Evolutionary conservation across 2,888 invertebrate genomes (phyloP).

Genomic region (Yponomeuta malinellus): DNA sequence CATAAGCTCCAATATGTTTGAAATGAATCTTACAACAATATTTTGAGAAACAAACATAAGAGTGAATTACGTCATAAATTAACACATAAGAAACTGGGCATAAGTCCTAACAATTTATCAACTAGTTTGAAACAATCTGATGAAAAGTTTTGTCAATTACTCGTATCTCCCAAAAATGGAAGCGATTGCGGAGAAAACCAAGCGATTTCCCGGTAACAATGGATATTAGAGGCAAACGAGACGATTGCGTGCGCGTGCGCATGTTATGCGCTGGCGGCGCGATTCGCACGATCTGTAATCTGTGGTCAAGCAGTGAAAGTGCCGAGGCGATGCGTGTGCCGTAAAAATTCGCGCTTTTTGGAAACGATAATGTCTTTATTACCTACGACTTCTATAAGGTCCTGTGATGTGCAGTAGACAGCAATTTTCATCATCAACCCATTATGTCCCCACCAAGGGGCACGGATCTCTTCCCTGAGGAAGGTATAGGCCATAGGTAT

Average conservation of each 20-base stretch:
- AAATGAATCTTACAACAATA: no score
- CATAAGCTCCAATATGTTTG: no score
- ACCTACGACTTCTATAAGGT: not conserved
- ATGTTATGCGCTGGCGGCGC: not conserved
- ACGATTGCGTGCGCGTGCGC: conserved; percentile 5
- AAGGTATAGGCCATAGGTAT: no score
- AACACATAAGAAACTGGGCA: no score
- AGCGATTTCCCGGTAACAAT: not conserved
- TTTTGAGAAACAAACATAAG: no score
- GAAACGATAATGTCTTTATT: not conserved
- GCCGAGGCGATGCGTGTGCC: not conserved
- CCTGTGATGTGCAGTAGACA: not conserved
- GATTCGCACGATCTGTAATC: conserved; percentile 12
- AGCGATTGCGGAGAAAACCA: not conserved
- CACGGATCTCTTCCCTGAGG: no score
- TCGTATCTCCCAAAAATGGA: not conserved
- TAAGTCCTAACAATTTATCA: no score
- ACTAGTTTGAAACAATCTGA: no score
- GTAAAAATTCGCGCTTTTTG: not conserved
- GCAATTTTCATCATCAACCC: no score
- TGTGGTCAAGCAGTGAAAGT: conserved; percentile 15
- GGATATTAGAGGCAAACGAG: conserved; percentile 7
- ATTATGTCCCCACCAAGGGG: no score
- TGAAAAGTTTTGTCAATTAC: not conserved
- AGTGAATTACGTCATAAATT: no score